Percentiles rank a stretch among this genome's conserved stretches.
Conservation (phyloP, 2,888 invertebrate genomes). For the Neocrepidodera transversa region DNA sequence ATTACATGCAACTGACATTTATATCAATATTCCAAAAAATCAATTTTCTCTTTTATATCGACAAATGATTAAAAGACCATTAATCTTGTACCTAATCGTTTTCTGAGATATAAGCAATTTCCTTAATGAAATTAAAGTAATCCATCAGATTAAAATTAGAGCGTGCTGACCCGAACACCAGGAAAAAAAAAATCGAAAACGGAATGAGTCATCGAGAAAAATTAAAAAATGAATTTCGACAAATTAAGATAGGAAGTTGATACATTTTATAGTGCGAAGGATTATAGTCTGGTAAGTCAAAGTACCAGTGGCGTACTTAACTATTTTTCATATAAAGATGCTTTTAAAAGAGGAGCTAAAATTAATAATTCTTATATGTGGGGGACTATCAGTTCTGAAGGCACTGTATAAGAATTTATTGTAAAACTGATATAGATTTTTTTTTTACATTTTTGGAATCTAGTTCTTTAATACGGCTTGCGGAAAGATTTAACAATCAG, state of each 20-base stretch:
- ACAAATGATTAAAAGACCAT: slow-evolving; percentile 49
- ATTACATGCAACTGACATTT: neutral
- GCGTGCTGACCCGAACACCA: slow-evolving; percentile 18
- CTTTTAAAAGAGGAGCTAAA: too few species aligned
- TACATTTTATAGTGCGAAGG: slow-evolving; percentile 27
- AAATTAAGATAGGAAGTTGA: slow-evolving; percentile 6
- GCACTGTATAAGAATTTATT: too few species aligned
- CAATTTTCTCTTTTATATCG: slow-evolving; percentile 21
- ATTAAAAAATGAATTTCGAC: slow-evolving; percentile 16
- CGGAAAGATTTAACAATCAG: too few species aligned
- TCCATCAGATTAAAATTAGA: slow-evolving; percentile 46
- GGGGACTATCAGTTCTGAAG: too few species aligned
- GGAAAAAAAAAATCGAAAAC: slow-evolving; percentile 18
- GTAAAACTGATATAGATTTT: too few species aligned
- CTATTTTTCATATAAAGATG: too few species aligned
- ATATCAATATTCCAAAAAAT: neutral
- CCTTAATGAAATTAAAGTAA: slow-evolving; percentile 52
- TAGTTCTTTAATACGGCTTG: too few species aligned
- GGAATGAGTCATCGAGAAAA: slow-evolving; percentile 29
- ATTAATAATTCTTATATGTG: too few species aligned
- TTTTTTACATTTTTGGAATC: too few species aligned
- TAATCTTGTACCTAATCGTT: slow-evolving; percentile 44
- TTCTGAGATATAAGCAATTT: slow-evolving; percentile 42
- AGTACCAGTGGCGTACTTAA: slow-evolving; percentile 18
- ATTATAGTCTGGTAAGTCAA: slow-evolving; percentile 15